Evolutionary conservation across 2,888 invertebrate genomes (phyloP), one percentile per base, ranked within the genome.

Genomic region (Oscheius sp.): DNA sequence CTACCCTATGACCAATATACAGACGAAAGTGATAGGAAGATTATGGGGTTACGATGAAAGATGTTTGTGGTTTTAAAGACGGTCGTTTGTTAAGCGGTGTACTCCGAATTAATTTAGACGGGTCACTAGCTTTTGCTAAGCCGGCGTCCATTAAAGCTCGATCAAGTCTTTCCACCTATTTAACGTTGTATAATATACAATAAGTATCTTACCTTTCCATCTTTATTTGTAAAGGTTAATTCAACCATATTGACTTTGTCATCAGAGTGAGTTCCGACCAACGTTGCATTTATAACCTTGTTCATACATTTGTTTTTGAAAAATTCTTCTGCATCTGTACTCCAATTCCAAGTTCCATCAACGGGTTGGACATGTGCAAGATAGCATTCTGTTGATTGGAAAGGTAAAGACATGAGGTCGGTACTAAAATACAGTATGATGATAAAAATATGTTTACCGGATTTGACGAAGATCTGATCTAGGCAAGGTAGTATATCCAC

Each of bases 311-410:
- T 47, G 28, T 72, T 67, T 50, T 69, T 69, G 72, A 85, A 84
- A 50, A 78, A 70, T 38, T 80, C 70, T 65, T 71, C 74, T 2
- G 85, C 82, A 30, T 68, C 75, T 8, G 74, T 65, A 45, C 75
- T 70, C 85, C 85, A 85, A 20, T 76, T 74, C 12, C 67, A 67
- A 8, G 81, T 82, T 47, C 93, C 91, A 86, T 90, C 90, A 67
- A 90, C 89, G 67, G 94, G 93, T 87, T 91, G 91, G 81, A 95
- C 90, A 88, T 94, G 92, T n/a, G 94, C 94, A 85, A 98, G 89
- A 86, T 92, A 91, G 86, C 95, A 94, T 89, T 98, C 97, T 56
- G 93, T 92, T 68, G 96, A 94, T 90, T 97, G 96, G 91, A 97
- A 97, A 63, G 97, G 97, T 87, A 96, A 89, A 68, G 91, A 90